Percentiles rank a stretch among this genome's conserved stretches.
Evolutionary conservation across 2,113 vertebrate species (phyloP).

Genomic region (Corvus moneduloides): DNA sequence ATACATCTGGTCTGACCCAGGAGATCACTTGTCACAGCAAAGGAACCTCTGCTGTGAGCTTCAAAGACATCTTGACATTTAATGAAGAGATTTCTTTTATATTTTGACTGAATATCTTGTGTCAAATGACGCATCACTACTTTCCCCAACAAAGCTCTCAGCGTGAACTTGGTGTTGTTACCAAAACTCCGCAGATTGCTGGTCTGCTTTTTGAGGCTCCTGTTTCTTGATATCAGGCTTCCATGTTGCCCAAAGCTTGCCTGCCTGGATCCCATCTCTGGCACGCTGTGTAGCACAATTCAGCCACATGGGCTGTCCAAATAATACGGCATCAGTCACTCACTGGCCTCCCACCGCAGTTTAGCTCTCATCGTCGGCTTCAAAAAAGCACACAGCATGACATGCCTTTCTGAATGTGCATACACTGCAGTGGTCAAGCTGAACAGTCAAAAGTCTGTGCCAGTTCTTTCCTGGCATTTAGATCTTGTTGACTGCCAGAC

Average conservation of each 20-base stretch:
- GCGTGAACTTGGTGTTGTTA: background rate
- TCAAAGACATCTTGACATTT: background rate
- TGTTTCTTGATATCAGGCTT: background rate
- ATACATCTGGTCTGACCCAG: background rate
- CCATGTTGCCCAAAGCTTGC: background rate
- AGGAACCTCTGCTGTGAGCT: background rate
- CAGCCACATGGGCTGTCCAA: background rate
- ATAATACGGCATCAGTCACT: background rate
- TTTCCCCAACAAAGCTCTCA: background rate
- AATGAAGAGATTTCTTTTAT: background rate
- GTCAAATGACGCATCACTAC: background rate
- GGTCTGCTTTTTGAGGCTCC: background rate
- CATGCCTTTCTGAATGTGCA: background rate
- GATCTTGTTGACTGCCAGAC: background rate
- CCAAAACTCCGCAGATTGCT: background rate
- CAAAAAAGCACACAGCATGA: background rate
- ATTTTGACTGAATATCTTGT: background rate
- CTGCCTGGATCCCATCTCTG: background rate
- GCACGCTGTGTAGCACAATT: background rate
- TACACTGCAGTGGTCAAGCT: constrained; percentile 1
- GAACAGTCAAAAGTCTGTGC: background rate
- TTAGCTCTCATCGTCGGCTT: background rate
- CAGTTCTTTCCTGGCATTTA: constrained; percentile 27
- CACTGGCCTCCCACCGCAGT: background rate
- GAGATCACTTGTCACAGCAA: background rate